Base-by-base conservation (phyloP, 2,888 invertebrate genomes). In the Drepana falcataria region DNA sequence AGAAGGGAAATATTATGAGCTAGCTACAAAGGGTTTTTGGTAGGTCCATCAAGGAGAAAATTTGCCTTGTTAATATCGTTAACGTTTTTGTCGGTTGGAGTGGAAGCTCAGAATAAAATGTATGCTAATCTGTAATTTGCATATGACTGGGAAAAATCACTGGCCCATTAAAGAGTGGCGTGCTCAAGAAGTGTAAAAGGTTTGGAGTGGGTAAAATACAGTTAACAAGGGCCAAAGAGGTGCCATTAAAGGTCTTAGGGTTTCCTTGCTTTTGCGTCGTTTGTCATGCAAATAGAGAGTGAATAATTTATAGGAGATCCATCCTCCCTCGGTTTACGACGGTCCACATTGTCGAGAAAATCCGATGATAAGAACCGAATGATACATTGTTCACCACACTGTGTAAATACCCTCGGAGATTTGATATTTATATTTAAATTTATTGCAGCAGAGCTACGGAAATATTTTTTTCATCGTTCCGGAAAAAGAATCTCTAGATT, bases 221-320 rank as follows among this genome's bases (percentile, higher is more conserved):
- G 71, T 73, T 73, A 79, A 77, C 72, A 75, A 72, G 72, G 73
- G 65, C 74, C 70, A 65, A 76, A 77, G 77, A 81, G 76, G 76
- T 73, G 70, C 81, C 80, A 83, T 84, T 83, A 83, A 77, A 81
- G 81, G 81, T 83, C 82, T 85, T 68, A 85, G 81, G 83, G 79
- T 84, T 82, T 77, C 75, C 69, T 73, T 75, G 76, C 79, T 80
- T 72, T 70, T 63, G 65, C 68, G 73, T 83, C 87, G 85, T 88
- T 88, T 88, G 83, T 87, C 85, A 88, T 87, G 87, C 83, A 87
- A 89, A 88, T 87, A 85, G 79, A 79, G 77, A 84, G 78, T 85
- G 87, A 88, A 89, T 88, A 87, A 87, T 87, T 87, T 86, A 88
- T 84, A 72, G 77, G 75, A 79, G 78, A 83, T 81, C 81, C 81